Evolutionary conservation across 1,140 invertebrate species (phyloP).

Genomic region (Cyclina sinensis): DNA sequence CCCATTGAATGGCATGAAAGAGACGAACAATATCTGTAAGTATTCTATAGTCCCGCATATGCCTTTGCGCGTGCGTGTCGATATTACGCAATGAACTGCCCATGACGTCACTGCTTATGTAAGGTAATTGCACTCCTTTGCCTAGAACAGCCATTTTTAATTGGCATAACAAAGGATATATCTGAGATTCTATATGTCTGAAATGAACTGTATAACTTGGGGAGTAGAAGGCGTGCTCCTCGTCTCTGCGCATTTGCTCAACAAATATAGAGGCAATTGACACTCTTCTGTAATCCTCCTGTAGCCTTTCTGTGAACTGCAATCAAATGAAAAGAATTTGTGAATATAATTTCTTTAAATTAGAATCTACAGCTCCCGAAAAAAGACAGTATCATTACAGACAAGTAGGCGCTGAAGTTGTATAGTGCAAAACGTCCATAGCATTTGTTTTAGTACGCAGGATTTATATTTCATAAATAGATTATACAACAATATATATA

Average conservation of each 20-base stretch:
- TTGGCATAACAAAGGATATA: constrained; percentile 39
- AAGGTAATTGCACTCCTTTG: background rate
- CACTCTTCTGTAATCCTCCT: constrained; percentile 26
- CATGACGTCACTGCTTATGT: constrained; percentile 43
- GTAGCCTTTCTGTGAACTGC: constrained; percentile 21
- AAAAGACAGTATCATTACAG: too few species aligned
- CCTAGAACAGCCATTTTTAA: constrained; percentile 12
- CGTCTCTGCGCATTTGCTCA: constrained; percentile 11
- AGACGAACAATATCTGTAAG: constrained; percentile 28
- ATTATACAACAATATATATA: too few species aligned
- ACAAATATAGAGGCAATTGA: constrained; percentile 40
- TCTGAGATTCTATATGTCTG: constrained; percentile 4
- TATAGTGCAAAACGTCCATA: too few species aligned
- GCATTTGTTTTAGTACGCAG: too few species aligned
- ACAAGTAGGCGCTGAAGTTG: too few species aligned
- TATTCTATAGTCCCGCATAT: constrained; percentile 22
- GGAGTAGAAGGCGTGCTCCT: background rate
- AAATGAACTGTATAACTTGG: constrained; percentile 19
- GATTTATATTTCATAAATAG: too few species aligned
- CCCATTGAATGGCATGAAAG: background rate
- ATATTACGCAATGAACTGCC: background rate
- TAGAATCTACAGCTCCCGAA: too few species aligned
- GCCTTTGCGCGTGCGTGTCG: background rate
- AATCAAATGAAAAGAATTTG: too few species aligned
- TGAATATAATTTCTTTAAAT: too few species aligned